phyloP scores from a whole-genome alignment of 1,140 invertebrate species.

The Apis dorsata region DNA sequence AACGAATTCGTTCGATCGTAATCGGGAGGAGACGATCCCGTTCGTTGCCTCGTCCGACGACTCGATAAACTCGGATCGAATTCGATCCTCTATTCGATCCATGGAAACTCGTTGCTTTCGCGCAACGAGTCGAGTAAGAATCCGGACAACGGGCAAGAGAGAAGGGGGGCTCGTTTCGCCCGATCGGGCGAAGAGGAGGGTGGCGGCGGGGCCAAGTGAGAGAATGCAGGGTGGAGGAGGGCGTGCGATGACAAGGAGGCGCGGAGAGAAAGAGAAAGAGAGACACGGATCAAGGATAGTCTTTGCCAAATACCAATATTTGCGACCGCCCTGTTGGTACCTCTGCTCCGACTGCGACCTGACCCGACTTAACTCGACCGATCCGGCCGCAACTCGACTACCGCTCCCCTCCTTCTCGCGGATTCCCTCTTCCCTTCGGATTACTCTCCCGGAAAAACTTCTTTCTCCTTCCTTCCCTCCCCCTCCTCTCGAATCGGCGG shows the following conservation, averaged over 20 bases:
- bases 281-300: constrained; percentile 79
- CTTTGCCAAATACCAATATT: constrained; percentile 81
- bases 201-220: constrained; percentile 57
- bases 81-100: too few species aligned
- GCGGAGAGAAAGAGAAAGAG: constrained; percentile 72
- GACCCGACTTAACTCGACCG: constrained; percentile 73
- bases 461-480: too few species aligned
- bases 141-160: not conserved
- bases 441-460: not conserved
- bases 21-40: too few species aligned
- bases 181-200: constrained; percentile 17
- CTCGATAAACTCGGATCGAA: too few species aligned
- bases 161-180: too few species aligned
- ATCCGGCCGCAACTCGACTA: constrained; percentile 70
- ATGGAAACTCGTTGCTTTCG: too few species aligned
- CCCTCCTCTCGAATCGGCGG: too few species aligned
- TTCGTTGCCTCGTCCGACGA: too few species aligned
- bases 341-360: constrained; percentile 75
- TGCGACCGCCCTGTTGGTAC: constrained; percentile 79
- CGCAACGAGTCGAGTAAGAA: not conserved
- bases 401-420: constrained; percentile 42
- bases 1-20: too few species aligned
- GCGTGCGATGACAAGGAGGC: constrained; percentile 65
- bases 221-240: constrained; percentile 56
- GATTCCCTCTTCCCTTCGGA: constrained; percentile 4